Evolutionary conservation across 2,888 invertebrate genomes (phyloP).

Genomic region (Tetragonisca angustula): DNA sequence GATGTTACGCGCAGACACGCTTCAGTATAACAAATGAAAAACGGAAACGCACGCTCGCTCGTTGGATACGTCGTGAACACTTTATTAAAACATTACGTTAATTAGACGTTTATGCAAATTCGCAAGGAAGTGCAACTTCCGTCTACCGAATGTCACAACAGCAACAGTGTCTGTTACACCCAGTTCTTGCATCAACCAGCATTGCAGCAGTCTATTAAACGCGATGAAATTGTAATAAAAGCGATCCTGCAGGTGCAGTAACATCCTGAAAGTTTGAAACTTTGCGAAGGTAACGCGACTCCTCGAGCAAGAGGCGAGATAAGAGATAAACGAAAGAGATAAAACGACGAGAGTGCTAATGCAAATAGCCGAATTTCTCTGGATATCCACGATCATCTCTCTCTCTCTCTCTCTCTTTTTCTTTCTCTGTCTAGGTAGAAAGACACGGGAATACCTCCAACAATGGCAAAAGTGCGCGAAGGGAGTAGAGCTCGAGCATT

Average conservation of each 20-base stretch:
- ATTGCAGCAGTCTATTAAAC: not conserved
- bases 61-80: not conserved
- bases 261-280: not conserved
- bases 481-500: constrained; percentile 13
- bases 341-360: not conserved
- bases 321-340: constrained; percentile 8
- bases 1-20: not conserved
- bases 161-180: too few relatives aligned
- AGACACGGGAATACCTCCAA: not conserved
- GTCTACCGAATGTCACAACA: too few relatives aligned
- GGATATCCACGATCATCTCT: too few relatives aligned
- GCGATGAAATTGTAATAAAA: not conserved
- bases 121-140: too few relatives aligned
- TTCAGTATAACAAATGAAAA: not conserved
- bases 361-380: not conserved
- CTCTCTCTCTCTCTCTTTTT: too few relatives aligned
- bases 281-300: not conserved
- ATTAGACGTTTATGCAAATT: not conserved
- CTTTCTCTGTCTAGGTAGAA: not conserved
- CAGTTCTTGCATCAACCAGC: too few relatives aligned
- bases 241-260: not conserved
- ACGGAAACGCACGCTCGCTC: not conserved
- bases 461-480: not conserved
- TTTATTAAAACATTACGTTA: not conserved
- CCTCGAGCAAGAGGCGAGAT: not conserved